Evolutionary conservation across 2,113 vertebrate genomes (phyloP).

Genomic region (Desmodus rotundus): DNA sequence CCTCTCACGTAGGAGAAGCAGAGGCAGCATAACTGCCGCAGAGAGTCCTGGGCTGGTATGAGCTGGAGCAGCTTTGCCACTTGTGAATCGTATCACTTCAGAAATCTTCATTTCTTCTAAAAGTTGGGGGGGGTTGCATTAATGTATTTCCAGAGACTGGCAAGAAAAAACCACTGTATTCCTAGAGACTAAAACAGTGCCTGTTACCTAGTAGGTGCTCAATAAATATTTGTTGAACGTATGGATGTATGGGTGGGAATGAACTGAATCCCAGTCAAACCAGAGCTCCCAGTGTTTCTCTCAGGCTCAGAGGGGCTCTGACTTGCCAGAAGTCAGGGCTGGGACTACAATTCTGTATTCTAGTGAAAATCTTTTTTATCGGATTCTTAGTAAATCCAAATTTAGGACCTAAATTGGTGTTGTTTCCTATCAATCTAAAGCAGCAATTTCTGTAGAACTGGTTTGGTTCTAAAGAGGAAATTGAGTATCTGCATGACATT

Average conservation of each 20-base stretch:
- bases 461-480: not conserved
- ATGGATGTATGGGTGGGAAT: not conserved
- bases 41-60: not conserved
- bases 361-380: not conserved
- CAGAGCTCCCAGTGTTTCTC: not conserved
- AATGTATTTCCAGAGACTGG: not conserved
- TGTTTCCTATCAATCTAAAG: not conserved
- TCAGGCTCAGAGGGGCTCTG: not conserved
- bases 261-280: not conserved
- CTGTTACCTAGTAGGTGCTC: not conserved
- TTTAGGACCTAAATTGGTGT: not conserved
- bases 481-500: not conserved
- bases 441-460: not conserved
- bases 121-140: not conserved
- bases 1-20: not conserved
- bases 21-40: not conserved
- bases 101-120: not conserved
- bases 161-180: not conserved
- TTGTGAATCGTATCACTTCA: not conserved
- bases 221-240: not conserved
- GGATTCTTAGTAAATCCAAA: slow-evolving; percentile 28
- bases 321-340: not conserved
- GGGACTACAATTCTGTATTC: not conserved
- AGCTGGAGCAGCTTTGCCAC: not conserved
- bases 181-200: not conserved